Evolutionary conservation across 2,797 vertebrate species (phyloP), one percentile per base, ranked within the genome.

Genomic region (Somateria mollissima): DNA sequence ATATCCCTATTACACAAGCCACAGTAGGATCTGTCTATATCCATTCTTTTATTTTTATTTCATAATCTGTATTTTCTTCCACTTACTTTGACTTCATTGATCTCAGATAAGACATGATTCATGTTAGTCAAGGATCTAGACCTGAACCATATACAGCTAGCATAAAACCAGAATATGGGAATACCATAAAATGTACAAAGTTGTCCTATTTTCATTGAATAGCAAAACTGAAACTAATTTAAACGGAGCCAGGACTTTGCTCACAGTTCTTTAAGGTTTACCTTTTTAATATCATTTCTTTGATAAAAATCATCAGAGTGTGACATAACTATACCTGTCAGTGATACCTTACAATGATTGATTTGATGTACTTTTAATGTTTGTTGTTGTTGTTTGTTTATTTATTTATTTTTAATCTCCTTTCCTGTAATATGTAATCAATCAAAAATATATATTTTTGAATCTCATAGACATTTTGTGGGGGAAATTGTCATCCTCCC

Each of bases 1-100:
- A 4, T 2, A 3, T 2, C 13, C 10, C 10, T 54, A 6, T n/a
- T 76, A 41, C 11, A 18, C 5, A 58, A 66, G 4, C 5, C 37
- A 36, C 45, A 64, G 19, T 11, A 84, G 36, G 81, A 72, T 67
- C 27, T 67, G 16, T 64, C 54, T 43, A 57, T 10, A 75, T 57
- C 3, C 6, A 57, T 14, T 39, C 51, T 9, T 66, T 76, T 24
- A 27, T 53, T 76, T 66, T 51, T 67, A 53, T 69, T 75, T 5
- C 4, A 32, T 69, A 45, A 72, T 54, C 62, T 65, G 3, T 57
- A 45, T 89, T 86, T 93, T 17, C 6, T 74, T 64, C 41, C 28
- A 6, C 11, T 86, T 82, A 65, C 24, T 88, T 79, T 94, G 30
- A 41, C 28, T 87, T 83, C 11, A 37, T 18, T 76, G 32, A 79